Percentiles rank a stretch among this genome's conserved stretches.
phyloP scores from a whole-genome alignment of 2,888 invertebrate species.

The Carcina quercana region DNA sequence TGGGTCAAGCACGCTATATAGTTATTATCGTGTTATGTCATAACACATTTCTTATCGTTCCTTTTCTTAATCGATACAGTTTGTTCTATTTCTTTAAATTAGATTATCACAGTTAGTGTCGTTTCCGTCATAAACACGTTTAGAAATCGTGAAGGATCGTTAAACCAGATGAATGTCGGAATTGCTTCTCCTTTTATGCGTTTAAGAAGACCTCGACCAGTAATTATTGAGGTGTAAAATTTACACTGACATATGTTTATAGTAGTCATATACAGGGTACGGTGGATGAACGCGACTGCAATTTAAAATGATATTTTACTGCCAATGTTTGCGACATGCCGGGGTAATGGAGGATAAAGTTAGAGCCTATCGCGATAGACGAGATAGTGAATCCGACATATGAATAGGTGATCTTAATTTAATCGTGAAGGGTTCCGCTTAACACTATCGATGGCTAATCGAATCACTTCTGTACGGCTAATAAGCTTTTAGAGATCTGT shows the following conservation, averaged over 20 bases:
- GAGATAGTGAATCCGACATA: slow-evolving; percentile 58
- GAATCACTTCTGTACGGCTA: too few species aligned
- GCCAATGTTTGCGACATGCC: slow-evolving; percentile 48
- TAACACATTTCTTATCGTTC: too few species aligned
- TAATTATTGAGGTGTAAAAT: slow-evolving; percentile 61
- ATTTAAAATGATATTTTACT: slow-evolving; percentile 48
- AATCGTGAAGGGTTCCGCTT: slow-evolving; percentile 58
- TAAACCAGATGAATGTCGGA: slow-evolving; percentile 49
- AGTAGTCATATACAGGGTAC: slow-evolving; percentile 17
- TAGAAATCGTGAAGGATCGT: slow-evolving; percentile 50
- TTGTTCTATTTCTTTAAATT: slow-evolving; percentile 19
- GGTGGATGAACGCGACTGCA: slow-evolving; percentile 25
- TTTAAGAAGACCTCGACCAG: slow-evolving; percentile 34
- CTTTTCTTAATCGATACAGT: background rate
- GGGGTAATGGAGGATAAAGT: slow-evolving; percentile 57
- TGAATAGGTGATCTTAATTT: slow-evolving; percentile 72
- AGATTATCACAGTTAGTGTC: slow-evolving; percentile 31
- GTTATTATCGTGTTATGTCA: too few species aligned
- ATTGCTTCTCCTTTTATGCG: slow-evolving; percentile 52
- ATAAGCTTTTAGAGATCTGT: too few species aligned
- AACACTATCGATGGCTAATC: slow-evolving; percentile 58
- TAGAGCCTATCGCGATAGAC: slow-evolving; percentile 51
- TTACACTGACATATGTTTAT: slow-evolving; percentile 54
- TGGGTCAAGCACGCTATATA: too few species aligned
- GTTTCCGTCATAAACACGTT: slow-evolving; percentile 41